phyloP scores from a whole-genome alignment of 30 jellyfish, hydroid and myxozoan genomes.

The Chironex yamaguchii region DNA sequence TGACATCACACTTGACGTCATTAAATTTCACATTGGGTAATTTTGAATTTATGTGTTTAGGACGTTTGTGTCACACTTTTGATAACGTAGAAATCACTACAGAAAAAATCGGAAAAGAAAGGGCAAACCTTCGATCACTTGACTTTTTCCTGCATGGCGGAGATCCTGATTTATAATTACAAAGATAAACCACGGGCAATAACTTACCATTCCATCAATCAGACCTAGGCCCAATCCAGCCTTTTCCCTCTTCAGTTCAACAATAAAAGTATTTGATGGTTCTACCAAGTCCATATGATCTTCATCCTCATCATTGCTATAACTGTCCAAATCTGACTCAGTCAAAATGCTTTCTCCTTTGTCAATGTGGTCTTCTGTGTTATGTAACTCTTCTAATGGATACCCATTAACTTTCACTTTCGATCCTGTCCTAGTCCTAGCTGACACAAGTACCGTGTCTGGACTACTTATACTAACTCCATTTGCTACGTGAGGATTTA shows the following conservation, averaged over 20 bases:
- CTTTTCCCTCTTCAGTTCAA: constrained; percentile 78
- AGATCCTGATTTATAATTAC: too few species aligned
- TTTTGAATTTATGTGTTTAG: too few species aligned
- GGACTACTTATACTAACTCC: neutral
- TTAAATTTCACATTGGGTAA: too few species aligned
- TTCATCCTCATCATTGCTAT: constrained; percentile 32
- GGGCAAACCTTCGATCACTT: neutral
- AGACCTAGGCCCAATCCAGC: constrained; percentile 96
- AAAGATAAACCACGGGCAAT: neutral
- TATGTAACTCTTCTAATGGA: neutral
- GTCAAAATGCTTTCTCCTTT: neutral
- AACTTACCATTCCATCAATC: constrained; percentile 95
- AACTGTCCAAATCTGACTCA: neutral
- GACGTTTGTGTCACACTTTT: too few species aligned
- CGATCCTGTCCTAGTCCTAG: neutral
- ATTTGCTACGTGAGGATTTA: neutral
- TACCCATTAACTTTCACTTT: neutral
- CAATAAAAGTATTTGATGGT: constrained; percentile 72
- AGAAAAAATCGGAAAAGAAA: neutral
- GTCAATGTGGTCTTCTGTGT: neutral
- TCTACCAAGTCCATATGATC: neutral
- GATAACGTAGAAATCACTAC: too few species aligned
- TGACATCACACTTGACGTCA: too few species aligned
- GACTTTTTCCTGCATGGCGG: neutral
- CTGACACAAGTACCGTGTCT: neutral